These are phyloP conservation scores for Pectinophora gossypiella DNA, from an alignment of 1,140 invertebrate genomes.

Conservation along the genomic window DNA sequence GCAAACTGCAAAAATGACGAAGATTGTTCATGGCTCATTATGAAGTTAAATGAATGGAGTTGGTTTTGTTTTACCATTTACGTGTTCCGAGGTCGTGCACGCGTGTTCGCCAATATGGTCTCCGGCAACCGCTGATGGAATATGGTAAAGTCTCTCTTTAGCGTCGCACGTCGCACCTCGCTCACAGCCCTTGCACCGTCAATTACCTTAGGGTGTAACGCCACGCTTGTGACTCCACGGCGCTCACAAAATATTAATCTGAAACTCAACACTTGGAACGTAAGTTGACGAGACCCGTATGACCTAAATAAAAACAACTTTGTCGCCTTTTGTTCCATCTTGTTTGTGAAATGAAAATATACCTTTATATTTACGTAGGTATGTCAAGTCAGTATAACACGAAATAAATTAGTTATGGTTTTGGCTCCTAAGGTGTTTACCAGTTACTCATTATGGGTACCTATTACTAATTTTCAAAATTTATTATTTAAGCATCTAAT, in stretches of 20 bases:
- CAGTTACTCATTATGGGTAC: too few relatives aligned
- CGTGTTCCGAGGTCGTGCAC: constrained; percentile 24
- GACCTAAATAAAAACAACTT: constrained; percentile 46
- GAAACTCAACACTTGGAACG: constrained; percentile 35
- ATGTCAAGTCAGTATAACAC: too few relatives aligned
- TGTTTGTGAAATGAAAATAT: constrained; percentile 38
- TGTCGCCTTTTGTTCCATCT: constrained; percentile 43
- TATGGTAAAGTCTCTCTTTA: not conserved
- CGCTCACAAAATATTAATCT: constrained; percentile 40
- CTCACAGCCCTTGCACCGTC: not conserved
- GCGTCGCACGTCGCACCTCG: not conserved
- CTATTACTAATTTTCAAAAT: too few relatives aligned
- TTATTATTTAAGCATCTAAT: too few relatives aligned
- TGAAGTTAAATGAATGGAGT: constrained; percentile 47
- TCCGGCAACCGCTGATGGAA: not conserved
- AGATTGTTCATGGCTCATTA: constrained; percentile 64
- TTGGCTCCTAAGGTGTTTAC: too few relatives aligned
- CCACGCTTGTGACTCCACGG: constrained; percentile 6
- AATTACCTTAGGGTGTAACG: not conserved
- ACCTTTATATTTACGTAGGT: constrained; percentile 2
- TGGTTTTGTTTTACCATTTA: constrained; percentile 30
- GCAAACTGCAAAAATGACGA: constrained; percentile 47
- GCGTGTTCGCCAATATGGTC: constrained; percentile 17
- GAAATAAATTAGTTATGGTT: too few relatives aligned
- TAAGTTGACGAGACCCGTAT: constrained; percentile 26